Evolutionary conservation across 2,113 vertebrate species (phyloP).

Genomic region (Tyrannus savana): DNA sequence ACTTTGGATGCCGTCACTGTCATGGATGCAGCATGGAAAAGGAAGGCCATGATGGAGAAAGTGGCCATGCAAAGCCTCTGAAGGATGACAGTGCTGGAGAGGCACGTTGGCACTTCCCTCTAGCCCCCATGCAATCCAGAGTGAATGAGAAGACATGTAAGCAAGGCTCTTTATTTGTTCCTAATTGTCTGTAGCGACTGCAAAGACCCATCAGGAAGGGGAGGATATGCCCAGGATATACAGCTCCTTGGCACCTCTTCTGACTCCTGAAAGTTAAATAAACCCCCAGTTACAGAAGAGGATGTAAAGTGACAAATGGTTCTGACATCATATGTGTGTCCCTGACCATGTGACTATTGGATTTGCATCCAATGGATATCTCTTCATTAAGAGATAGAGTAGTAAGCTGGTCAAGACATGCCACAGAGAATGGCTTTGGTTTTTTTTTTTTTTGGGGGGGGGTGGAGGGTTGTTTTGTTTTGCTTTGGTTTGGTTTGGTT

Average conservation of each 20-base stretch:
- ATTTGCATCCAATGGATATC: not conserved
- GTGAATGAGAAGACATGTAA: not conserved
- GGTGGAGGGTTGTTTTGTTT: not conserved
- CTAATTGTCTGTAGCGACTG: not conserved
- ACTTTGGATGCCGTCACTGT: not conserved
- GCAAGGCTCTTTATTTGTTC: not conserved
- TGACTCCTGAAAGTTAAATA: not conserved
- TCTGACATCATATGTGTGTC: not conserved
- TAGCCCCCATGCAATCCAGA: not conserved
- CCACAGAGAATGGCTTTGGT: not conserved
- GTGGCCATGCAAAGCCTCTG: not conserved
- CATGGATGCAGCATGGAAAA: not conserved
- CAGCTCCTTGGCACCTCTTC: not conserved
- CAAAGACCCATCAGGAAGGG: not conserved
- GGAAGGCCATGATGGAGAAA: not conserved
- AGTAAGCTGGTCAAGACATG: not conserved
- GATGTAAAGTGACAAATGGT: not conserved
- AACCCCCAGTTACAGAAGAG: not conserved
- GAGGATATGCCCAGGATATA: not conserved
- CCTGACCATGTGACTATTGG: rapidly evolving
- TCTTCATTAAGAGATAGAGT: not conserved
- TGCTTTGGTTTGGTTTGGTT: not conserved
- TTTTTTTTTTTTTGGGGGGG: not conserved
- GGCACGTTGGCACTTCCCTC: not conserved
- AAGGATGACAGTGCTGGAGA: not conserved